These are phyloP conservation scores for Neodon shergylaensis DNA, from an alignment of 2,113 vertebrate genomes.

Conservation along the genomic window DNA sequence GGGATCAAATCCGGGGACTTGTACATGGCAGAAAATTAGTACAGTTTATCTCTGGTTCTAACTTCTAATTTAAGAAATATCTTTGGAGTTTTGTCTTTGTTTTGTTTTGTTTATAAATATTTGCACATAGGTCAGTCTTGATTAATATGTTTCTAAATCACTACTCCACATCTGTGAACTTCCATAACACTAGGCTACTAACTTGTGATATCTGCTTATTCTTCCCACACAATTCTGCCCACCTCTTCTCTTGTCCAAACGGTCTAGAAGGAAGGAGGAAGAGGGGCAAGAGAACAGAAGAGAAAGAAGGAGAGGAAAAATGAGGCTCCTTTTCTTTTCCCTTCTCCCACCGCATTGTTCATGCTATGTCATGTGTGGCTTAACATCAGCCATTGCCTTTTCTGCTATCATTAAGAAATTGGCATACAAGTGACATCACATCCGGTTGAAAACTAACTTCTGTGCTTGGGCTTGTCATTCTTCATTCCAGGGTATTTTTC, in stretches of 20 bases:
- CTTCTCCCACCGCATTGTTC: background rate
- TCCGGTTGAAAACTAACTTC: background rate
- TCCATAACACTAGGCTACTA: background rate
- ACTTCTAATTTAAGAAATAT: background rate
- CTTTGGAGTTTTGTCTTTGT: background rate
- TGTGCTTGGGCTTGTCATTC: background rate
- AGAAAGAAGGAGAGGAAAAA: background rate
- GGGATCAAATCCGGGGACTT: background rate
- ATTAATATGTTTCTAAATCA: background rate
- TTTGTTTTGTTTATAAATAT: slow-evolving; percentile 23
- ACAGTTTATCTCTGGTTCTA: background rate
- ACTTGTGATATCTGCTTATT: background rate
- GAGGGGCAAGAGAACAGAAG: background rate
- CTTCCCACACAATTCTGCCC: background rate
- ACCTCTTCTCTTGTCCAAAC: background rate
- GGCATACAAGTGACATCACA: background rate
- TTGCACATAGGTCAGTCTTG: background rate
- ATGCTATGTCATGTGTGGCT: background rate
- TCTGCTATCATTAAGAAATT: background rate
- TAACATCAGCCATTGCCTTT: background rate
- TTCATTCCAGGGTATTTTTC: background rate
- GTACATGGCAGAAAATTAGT: background rate
- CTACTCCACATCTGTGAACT: background rate
- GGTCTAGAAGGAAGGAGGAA: background rate
- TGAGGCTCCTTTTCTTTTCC: background rate